Conservation (phyloP, 1,140 invertebrate genomes). For the Danaus melanippus region DNA sequence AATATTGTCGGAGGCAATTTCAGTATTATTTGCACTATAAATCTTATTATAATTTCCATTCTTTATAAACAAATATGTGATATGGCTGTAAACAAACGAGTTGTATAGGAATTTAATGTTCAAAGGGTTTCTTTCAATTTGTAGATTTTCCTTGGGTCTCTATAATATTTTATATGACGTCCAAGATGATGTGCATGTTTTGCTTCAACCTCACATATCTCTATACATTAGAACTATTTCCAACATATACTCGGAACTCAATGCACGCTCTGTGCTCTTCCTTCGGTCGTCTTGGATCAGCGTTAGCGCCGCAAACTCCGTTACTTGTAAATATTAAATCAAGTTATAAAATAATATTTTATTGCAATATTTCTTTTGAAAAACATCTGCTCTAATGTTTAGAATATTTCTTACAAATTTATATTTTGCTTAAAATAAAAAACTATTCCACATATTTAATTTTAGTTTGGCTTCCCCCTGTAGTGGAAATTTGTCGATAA, state of each 20-base stretch:
- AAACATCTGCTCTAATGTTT: too few species aligned
- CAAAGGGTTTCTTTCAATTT: conserved; percentile 4
- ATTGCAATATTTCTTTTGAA: too few species aligned
- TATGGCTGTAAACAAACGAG: too few species aligned
- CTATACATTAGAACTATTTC: conserved; percentile 80
- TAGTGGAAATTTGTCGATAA: too few species aligned
- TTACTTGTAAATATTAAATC: conserved; percentile 47
- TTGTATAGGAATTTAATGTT: neutral
- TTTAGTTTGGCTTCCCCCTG: too few species aligned
- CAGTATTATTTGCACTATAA: neutral
- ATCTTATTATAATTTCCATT: too few species aligned
- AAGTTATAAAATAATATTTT: too few species aligned
- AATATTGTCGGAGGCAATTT: neutral
- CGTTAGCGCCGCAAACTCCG: conserved; percentile 76
- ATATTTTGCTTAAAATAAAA: too few species aligned
- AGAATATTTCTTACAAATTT: too few species aligned
- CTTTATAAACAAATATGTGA: too few species aligned
- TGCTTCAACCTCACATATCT: conserved; percentile 76
- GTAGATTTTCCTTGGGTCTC: conserved; percentile 46
- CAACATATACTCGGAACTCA: conserved; percentile 77
- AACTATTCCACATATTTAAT: too few species aligned
- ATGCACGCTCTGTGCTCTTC: conserved; percentile 78
- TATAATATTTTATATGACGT: conserved; percentile 60
- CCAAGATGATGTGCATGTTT: conserved; percentile 76
- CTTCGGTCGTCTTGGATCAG: conserved; percentile 76